These are phyloP conservation scores for Montipora capricornis DNA, from an alignment of 64 coral and sea anemone species.

Conservation along the genomic window DNA sequence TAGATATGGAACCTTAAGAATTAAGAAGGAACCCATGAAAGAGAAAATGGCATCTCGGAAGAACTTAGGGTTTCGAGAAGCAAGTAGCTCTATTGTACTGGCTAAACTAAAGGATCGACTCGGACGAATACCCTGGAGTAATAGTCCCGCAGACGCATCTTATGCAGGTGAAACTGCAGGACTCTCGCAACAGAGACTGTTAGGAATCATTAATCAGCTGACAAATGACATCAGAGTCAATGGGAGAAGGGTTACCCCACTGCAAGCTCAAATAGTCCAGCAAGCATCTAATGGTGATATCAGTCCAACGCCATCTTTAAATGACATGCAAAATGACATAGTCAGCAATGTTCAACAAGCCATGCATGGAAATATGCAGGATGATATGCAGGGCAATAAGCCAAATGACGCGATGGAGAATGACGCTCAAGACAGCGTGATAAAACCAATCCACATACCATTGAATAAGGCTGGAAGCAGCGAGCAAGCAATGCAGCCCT, in stretches of 20 bases:
- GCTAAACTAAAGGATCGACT: conserved; percentile 3
- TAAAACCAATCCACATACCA: conserved; percentile 40
- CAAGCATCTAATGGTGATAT: conserved; percentile 17
- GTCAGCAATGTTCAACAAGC: conserved; percentile 6
- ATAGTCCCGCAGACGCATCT: neutral
- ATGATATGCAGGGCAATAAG: conserved; percentile 31
- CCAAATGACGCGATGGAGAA: conserved; percentile 2
- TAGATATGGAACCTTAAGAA: neutral
- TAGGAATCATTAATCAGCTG: conserved; percentile 29
- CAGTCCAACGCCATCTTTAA: neutral
- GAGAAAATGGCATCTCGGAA: conserved; percentile 31
- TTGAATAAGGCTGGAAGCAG: conserved; percentile 15
- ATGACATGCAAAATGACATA: conserved; percentile 14
- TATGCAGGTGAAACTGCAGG: conserved; percentile 16
- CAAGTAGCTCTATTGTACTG: conserved; percentile 8
- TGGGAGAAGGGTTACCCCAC: conserved; percentile 10
- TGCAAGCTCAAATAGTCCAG: conserved; percentile 34
- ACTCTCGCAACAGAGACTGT: conserved; percentile 18
- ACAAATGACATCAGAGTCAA: conserved; percentile 48
- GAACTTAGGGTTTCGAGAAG: conserved; percentile 1
- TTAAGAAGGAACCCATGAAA: neutral
- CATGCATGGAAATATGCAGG: conserved; percentile 15
- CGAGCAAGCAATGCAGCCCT: neutral
- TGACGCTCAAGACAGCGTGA: neutral
- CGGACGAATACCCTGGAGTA: conserved; percentile 41